A percentile compares a stretch with the other conserved stretches of the same genome.
These are phyloP conservation scores for Nansenia antarctica DNA, from an alignment of 2,113 vertebrate genomes.

Conservation along the genomic window DNA sequence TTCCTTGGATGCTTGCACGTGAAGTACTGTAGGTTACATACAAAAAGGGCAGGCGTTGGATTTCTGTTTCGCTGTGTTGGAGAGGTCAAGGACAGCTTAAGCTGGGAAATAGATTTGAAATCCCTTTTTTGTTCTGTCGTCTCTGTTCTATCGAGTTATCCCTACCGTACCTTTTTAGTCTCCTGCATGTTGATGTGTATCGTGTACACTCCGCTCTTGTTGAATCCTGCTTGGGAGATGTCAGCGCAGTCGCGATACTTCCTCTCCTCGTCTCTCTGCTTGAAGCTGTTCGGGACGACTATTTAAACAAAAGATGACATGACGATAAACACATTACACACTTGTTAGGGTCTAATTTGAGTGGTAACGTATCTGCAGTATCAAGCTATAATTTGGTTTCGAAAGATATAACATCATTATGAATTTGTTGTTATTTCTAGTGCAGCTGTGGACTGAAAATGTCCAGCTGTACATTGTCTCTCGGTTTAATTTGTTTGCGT, in stretches of 20 bases:
- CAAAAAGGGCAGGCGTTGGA: background rate
- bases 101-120: background rate
- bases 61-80: background rate
- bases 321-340: background rate
- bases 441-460: too few relatives aligned
- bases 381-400: too few relatives aligned
- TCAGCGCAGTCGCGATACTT: conserved; percentile 85
- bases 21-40: background rate
- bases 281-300: conserved; percentile 80
- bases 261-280: conserved; percentile 79
- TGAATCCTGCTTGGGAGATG: conserved; percentile 83
- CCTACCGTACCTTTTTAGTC: conserved; percentile 80
- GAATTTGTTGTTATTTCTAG: too few relatives aligned
- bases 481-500: too few relatives aligned
- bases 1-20: background rate
- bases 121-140: background rate
- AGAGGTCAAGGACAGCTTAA: background rate
- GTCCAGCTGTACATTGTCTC: too few relatives aligned
- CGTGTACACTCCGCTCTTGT: conserved; percentile 85
- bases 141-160: background rate
- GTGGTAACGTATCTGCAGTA: too few relatives aligned
- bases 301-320: conserved; percentile 17
- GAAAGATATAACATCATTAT: too few relatives aligned
- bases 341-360: background rate
- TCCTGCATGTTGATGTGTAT: conserved; percentile 82